Evolutionary conservation across 2,797 vertebrate genomes (phyloP).

Genomic region (Myoxocephalus aenaeus): DNA sequence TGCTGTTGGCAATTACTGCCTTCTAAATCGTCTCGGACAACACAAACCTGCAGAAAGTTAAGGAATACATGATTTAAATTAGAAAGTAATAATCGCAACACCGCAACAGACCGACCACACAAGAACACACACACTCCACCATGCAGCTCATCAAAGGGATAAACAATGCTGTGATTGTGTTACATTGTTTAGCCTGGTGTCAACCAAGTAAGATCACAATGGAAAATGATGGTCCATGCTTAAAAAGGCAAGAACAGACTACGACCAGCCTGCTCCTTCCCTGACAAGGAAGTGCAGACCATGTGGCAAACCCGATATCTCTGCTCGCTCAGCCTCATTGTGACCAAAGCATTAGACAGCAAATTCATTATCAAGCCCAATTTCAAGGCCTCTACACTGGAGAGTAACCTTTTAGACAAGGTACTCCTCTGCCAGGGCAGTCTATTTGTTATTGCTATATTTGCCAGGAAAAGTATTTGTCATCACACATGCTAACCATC

Average conservation of each 20-base stretch:
- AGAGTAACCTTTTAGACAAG: constrained; percentile 12
- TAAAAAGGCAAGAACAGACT: background rate
- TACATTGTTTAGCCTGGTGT: background rate
- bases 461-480: constrained; percentile 18
- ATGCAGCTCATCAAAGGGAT: background rate
- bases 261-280: background rate
- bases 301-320: constrained; percentile 4
- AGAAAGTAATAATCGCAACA: background rate
- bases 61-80: background rate
- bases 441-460: constrained; percentile 1
- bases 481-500: background rate
- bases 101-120: background rate
- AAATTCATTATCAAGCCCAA: constrained; percentile 10
- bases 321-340: too few species aligned
- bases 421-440: background rate
- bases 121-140: background rate
- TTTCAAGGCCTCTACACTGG: background rate
- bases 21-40: background rate
- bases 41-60: constrained; percentile 6
- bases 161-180: background rate
- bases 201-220: background rate
- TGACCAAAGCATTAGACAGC: constrained; percentile 5
- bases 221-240: background rate
- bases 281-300: too few species aligned
- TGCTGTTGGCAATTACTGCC: background rate